Conservation (phyloP, 2,113 vertebrate genomes). For the Corythoichthys haematopterus region DNA sequence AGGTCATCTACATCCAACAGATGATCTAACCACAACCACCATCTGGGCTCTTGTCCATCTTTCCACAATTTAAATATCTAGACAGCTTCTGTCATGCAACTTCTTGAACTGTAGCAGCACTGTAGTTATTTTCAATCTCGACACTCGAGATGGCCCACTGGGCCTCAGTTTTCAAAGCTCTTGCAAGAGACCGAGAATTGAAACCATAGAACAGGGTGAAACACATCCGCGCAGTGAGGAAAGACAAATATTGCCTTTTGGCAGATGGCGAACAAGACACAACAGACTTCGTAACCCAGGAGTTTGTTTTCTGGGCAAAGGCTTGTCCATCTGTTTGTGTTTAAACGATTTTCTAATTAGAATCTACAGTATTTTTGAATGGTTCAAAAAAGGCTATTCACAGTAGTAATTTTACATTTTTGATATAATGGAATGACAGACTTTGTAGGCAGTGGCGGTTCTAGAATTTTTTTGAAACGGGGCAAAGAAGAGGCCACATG, state of each 20-base stretch:
- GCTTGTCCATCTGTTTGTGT: not conserved
- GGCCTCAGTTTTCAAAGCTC: conserved; percentile 37
- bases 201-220: conserved; percentile 38
- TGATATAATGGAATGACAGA: not conserved
- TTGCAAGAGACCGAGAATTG: conserved; percentile 33
- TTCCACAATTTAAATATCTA: conserved; percentile 67
- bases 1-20: conserved; percentile 15
- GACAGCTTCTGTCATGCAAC: conserved; percentile 39
- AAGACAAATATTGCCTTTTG: conserved; percentile 32
- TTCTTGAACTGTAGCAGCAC: conserved; percentile 37
- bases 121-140: conserved; percentile 63
- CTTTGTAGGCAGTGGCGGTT: no score
- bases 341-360: not conserved
- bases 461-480: no score
- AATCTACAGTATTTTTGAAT: not conserved
- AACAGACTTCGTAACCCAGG: not conserved
- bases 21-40: conserved; percentile 32
- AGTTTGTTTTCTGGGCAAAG: not conserved
- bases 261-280: conserved; percentile 11
- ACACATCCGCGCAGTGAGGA: conserved; percentile 20
- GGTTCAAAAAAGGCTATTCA: not conserved
- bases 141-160: conserved; percentile 46
- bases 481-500: no score
- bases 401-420: not conserved
- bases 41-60: conserved; percentile 55